Conservation (phyloP, 2,797 vertebrate genomes). For the Zalophus californianus region DNA sequence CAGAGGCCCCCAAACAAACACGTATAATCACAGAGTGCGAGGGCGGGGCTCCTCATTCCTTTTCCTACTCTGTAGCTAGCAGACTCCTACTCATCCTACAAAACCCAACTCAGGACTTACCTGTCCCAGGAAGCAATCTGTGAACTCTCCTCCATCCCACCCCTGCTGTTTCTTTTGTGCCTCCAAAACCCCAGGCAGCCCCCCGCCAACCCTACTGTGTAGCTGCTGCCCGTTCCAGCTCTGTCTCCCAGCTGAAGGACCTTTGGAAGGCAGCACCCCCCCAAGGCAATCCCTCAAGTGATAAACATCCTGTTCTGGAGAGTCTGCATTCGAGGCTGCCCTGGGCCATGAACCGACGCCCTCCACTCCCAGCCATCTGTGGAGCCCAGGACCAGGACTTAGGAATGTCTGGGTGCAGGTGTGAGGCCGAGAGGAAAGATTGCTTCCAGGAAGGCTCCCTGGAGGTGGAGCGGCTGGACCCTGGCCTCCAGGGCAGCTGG, state of each 20-base stretch:
- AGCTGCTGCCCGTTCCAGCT: accelerated
- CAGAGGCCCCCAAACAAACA: not conserved
- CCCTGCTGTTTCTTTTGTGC: not conserved
- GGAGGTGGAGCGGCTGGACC: not conserved
- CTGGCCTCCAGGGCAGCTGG: not conserved
- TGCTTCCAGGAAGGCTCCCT: not conserved
- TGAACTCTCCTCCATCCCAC: not conserved
- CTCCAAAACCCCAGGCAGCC: not conserved
- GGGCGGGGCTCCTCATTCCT: not conserved
- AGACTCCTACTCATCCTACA: not conserved
- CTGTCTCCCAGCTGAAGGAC: accelerated
- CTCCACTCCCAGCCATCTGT: not conserved
- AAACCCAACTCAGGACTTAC: not conserved
- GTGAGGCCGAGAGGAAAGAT: not conserved
- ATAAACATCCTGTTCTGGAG: accelerated
- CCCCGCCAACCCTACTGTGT: accelerated
- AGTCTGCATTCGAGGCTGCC: not conserved
- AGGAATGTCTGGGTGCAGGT: not conserved
- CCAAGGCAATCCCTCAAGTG: not conserved
- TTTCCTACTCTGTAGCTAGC: not conserved
- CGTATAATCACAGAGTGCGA: accelerated
- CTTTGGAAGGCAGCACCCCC: not conserved
- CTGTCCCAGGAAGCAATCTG: not conserved
- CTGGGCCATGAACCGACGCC: accelerated
- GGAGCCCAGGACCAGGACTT: not conserved